Evolutionary conservation across 2,888 invertebrate genomes (phyloP).

Genomic region (Chloroclystis v-ata): DNA sequence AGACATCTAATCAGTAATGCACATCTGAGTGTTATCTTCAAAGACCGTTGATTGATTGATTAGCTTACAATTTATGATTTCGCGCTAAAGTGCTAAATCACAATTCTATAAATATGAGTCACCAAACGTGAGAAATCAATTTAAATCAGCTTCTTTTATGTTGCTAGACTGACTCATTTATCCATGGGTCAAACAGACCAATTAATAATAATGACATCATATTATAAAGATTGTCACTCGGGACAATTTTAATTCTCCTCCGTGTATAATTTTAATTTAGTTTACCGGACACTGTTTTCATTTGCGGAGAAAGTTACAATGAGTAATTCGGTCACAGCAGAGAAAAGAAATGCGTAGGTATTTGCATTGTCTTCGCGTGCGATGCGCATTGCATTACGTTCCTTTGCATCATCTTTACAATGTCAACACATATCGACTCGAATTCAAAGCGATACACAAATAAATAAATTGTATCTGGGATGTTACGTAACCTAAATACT

Average conservation of each 20-base stretch:
- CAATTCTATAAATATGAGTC: no score
- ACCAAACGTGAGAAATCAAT: slow-evolving; percentile 6
- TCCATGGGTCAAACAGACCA: slow-evolving; percentile 36
- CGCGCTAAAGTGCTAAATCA: no score
- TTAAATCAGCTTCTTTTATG: slow-evolving; percentile 17
- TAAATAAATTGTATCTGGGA: no score
- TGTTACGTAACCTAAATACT: no score
- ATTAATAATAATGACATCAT: slow-evolving; percentile 51
- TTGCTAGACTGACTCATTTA: slow-evolving; percentile 36
- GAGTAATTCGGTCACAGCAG: slow-evolving; percentile 10
- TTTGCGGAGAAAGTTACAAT: slow-evolving; percentile 24
- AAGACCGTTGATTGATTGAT: no score
- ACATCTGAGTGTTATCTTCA: no score
- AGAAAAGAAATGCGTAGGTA: slow-evolving; percentile 7
- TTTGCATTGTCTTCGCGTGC: slow-evolving; percentile 8
- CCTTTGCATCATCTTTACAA: slow-evolving; percentile 6
- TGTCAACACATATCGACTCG: slow-evolving; percentile 3
- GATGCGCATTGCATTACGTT: slow-evolving; percentile 5
- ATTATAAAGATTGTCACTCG: slow-evolving; percentile 56
- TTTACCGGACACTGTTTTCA: slow-evolving; percentile 17
- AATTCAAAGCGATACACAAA: not conserved
- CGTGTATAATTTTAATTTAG: slow-evolving; percentile 16
- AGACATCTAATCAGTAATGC: no score
- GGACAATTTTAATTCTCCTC: not conserved
- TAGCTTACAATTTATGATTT: no score